Conservation (phyloP, 2,797 vertebrate genomes). For the Brachyrhaphis roseni region DNA sequence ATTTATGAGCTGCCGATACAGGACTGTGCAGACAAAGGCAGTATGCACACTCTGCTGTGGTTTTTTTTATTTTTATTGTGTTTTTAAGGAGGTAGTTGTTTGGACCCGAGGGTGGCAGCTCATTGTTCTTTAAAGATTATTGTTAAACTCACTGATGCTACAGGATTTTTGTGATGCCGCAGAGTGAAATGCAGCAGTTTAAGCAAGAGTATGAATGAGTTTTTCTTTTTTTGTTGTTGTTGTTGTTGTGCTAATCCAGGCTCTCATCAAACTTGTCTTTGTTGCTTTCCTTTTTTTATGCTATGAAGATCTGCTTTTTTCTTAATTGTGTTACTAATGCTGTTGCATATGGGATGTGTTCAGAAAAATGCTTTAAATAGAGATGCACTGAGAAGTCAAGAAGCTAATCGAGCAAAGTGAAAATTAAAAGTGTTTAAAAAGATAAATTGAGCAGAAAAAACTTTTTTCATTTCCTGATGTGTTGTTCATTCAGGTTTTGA, state of each 20-base stretch:
- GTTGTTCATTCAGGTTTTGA: not conserved
- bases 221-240: not conserved
- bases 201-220: constrained; percentile 18
- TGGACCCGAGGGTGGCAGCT: constrained; percentile 65
- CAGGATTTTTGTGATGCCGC: constrained; percentile 31
- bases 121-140: constrained; percentile 58
- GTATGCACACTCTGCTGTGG: constrained; percentile 54
- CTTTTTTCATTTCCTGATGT: not conserved
- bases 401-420: not conserved
- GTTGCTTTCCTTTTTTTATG: constrained; percentile 8
- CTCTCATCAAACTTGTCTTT: constrained; percentile 25
- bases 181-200: constrained; percentile 29
- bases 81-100: constrained; percentile 73
- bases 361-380: constrained; percentile 33
- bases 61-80: constrained; percentile 47
- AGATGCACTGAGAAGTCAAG: not conserved
- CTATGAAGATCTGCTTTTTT: constrained; percentile 2
- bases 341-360: constrained; percentile 29
- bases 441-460: not conserved
- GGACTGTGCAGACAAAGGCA: constrained; percentile 61
- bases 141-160: constrained; percentile 49
- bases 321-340: constrained; percentile 1
- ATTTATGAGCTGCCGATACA: constrained; percentile 72
- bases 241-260: constrained; percentile 18
- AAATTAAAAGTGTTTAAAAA: not conserved